Evolutionary conservation across 2,888 invertebrate genomes (phyloP), one percentile per base, ranked within the genome.

Genomic region (Bellardia bayeri): DNA sequence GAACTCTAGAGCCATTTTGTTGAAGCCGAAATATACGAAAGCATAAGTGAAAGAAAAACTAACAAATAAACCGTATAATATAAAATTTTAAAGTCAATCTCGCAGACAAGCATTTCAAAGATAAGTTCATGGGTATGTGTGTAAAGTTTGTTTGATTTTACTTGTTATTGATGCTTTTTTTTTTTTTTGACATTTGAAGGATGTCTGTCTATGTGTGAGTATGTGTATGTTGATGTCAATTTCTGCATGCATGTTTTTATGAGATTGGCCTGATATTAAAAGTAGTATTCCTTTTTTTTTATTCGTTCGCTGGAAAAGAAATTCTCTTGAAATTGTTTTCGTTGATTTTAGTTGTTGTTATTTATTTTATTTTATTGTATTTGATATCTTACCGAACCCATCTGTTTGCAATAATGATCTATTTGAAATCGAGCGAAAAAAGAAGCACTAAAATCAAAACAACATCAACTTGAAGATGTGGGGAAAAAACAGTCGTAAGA

Each of bases 31-130:
- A 33, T 6, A 37, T 37, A 1, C 5, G 5, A 37, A 1, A 37
- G 3, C 5, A 63, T 13, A 5, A 30, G 45, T 54, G 30, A 11
- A 23, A 42, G 0, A 76, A 64, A 64, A 64, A 23, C 63, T 16
- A 45, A 68, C 68, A 68, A 68, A 45, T 51, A 49, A 89, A 90
- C 89, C 90, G 90, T 90, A 91, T 90, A 91, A 90, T 23, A 8
- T 30, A 91, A 91, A 91, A 91, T 90, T 86, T 85, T 79, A 74
- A 72, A 84, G 81, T 76, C 84, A 89, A 88, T 88, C 86, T 85
- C 64, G 63, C 76, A 13, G 45, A 37, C 13, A 63, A 63, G 37
- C 14, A 37, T n/a, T 63, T n/a, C 6, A 37, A 40, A n/a, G 6
- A n/a, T 63, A 61, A 33, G 61, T 61, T 11, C 1, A 33, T 33